Evolutionary conservation across 2,113 vertebrate species (phyloP), one percentile per base, ranked within the genome.

Genomic region (Ramphastos sulfuratus): DNA sequence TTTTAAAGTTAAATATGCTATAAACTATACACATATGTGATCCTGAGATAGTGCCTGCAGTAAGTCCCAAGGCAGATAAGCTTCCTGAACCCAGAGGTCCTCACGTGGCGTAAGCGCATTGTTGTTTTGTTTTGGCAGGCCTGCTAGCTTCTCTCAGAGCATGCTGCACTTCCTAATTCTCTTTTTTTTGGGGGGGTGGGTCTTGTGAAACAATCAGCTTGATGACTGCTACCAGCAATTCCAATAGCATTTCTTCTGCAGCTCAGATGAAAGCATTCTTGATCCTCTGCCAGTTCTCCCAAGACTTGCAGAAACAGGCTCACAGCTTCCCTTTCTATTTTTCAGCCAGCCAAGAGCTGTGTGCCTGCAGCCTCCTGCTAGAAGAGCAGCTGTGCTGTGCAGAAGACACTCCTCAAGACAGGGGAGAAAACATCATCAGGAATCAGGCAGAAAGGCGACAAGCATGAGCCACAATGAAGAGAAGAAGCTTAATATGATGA

Each of bases 11-110:
- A 94, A 93, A 82, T 80, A 91, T 27, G 73, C 75, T 83, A 82
- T 73, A 84, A 96, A 93, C 93, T 83, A 78, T 63, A 93, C 73
- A 92, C 85, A 75, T 61, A 72, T 88, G 82, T 78, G 70, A 94
- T 93, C 94, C 96, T 96, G 96, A 96, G 95, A 96, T 95, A 94
- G 90, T 63, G 91, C 83, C 85, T 74, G 63, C 88, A 86, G 60
- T 77, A 91, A 93, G 90, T 86, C 80, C 89, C 90, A 95, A 91
- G 85, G 90, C 30, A 95, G 94, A 91, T 50, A 59, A 93, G 39
- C 76, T 96, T 96, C 95, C 95, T 96, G 93, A 94, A 76, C 31
- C 19, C 93, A 83, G 83, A 84, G 65, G 73, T 96, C 85, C 87
- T 91, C 82, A 48, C 1, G 19, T 93, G 4, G 4, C 0, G 1